phyloP scores from a whole-genome alignment of 2,888 invertebrate species.

The Trissolcus japonicus region DNA sequence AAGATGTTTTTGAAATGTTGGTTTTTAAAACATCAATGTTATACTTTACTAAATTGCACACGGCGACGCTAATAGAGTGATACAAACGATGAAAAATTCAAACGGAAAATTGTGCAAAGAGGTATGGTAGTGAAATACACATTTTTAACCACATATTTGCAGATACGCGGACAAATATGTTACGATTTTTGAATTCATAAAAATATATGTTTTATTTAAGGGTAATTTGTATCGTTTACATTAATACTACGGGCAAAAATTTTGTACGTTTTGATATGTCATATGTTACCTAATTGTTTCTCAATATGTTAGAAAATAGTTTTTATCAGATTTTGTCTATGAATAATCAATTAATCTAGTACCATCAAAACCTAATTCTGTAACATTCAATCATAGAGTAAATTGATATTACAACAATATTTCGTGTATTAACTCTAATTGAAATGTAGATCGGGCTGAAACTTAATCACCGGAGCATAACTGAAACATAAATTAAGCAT shows the following conservation, averaged over 20 bases:
- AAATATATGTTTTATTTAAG: background rate
- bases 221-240: no score
- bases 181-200: background rate
- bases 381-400: background rate
- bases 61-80: conserved; percentile 13
- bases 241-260: no score
- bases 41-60: conserved; percentile 3
- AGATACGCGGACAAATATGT: background rate
- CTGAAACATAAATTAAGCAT: no score
- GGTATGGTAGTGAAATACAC: conserved; percentile 6
- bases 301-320: conserved; percentile 16
- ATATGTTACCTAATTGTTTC: conserved; percentile 1
- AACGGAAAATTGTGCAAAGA: background rate
- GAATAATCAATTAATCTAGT: conserved; percentile 19
- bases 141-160: background rate
- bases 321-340: conserved; percentile 16
- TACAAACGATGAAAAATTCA: conserved; percentile 19
- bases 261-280: no score
- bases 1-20: background rate
- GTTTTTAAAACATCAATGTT: conserved; percentile 2
- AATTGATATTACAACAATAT: background rate
- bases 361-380: conserved; percentile 3
- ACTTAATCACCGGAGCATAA: no score
- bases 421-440: no score
- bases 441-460: no score